These are phyloP conservation scores for Drosophila orosa DNA, from an alignment of 1,140 invertebrate genomes.

Conservation along the genomic window DNA sequence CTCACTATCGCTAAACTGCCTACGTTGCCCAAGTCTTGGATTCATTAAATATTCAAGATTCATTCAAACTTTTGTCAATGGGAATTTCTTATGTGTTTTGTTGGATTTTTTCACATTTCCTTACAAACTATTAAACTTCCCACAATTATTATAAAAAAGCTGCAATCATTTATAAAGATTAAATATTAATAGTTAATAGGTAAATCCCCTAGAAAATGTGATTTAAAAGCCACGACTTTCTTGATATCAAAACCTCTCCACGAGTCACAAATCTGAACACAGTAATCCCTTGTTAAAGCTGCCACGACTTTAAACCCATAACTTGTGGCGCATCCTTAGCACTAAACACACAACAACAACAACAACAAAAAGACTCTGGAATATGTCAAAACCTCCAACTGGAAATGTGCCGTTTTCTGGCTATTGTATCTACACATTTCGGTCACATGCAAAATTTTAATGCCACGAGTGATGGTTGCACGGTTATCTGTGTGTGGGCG, in stretches of 20 bases:
- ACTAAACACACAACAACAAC: background rate
- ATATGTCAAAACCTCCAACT: constrained; percentile 1
- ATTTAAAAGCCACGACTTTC: background rate
- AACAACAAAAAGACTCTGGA: background rate
- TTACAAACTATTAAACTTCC: too few relatives aligned
- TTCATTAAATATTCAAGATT: constrained; percentile 1
- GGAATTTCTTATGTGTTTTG: background rate
- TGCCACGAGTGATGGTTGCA: constrained; percentile 8
- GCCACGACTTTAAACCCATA: background rate
- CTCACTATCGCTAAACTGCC: background rate
- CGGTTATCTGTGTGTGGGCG: background rate
- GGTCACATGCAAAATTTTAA: constrained; percentile 10
- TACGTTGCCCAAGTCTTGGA: background rate
- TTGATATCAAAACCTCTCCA: background rate
- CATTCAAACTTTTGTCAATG: background rate
- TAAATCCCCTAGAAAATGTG: background rate
- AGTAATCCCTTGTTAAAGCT: constrained; percentile 6
- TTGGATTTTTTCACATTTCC: background rate
- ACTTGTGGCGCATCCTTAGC: background rate
- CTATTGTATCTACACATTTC: constrained; percentile 10
- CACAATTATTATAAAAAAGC: too few relatives aligned
- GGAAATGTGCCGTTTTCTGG: constrained; percentile 5
- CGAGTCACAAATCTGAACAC: background rate
- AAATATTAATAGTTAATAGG: background rate
- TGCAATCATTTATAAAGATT: background rate